Evolutionary conservation across 2,888 invertebrate species (phyloP), one percentile per base, ranked within the genome.

Genomic region (Sthenelais limicola): DNA sequence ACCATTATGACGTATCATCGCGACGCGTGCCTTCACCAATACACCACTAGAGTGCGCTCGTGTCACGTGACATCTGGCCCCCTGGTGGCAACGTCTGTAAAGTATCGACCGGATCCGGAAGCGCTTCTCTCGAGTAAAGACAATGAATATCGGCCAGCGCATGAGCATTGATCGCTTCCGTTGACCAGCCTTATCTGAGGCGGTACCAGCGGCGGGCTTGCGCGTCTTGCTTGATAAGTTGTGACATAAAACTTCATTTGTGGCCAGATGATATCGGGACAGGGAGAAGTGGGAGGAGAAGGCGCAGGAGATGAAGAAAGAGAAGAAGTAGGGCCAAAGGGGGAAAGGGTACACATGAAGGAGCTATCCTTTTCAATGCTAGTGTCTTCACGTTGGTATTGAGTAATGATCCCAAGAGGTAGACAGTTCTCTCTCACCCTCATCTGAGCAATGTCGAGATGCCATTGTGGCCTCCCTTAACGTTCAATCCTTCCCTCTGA

Each of bases 1-100:
- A 56, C 56, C 56, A 56, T 56, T 56, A 56, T 56, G 56, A 56
- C 56, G 56, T 56, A 56, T 56, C 56, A 35, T 56, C 56, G 35
- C 35, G 56, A 35, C 56, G 33, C n/a, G 33, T 3, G 28, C 21
- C n/a, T 33, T 32, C 56, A 33, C 33, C n/a, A 18, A 24, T 56
- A n/a, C 7, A n/a, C 56, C 56, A 21, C 32, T 3, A 56, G 56
- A 5, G 1, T 32, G 56, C 56, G 56, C 56, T 21, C 32, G 33
- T 56, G 56, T 56, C 56, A 32, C 2, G 18, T 56, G 30, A 24
- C 56, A 35, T 56, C 56, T 56, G 56, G 32, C n/a, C 21, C 21
- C n/a, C 35, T 32, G 56, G 15, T n/a, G 24, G 56, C 21, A 21
- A 21, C 7, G 56, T 18, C 3, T 5, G 21, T 32, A 32, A 3